Conservation (phyloP, 2,797 vertebrate species). For the Dryobates pubescens region DNA sequence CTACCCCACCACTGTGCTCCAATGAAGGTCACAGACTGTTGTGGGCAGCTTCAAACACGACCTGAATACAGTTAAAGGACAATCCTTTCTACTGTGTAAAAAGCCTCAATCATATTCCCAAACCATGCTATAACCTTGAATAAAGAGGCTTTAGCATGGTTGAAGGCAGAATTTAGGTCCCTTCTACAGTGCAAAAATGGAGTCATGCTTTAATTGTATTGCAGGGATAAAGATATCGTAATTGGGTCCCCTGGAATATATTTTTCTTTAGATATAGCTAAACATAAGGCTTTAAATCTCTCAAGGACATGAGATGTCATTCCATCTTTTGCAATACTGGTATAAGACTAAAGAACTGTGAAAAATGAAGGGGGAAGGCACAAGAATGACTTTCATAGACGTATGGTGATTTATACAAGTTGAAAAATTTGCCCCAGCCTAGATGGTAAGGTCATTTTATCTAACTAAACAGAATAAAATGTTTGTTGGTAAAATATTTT, state of each 20-base stretch:
- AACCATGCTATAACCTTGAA: slow-evolving; percentile 51
- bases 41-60: not conserved
- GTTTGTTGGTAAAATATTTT: not conserved
- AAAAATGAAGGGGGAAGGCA: not conserved
- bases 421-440: not conserved
- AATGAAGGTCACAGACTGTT: slow-evolving; percentile 12
- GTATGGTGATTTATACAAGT: not conserved
- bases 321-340: not conserved
- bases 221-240: slow-evolving; percentile 43
- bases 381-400: not conserved
- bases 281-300: slow-evolving; percentile 14
- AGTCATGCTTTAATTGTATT: slow-evolving; percentile 55
- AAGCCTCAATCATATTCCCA: slow-evolving; percentile 45
- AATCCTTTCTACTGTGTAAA: slow-evolving; percentile 30
- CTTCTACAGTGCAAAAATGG: not conserved
- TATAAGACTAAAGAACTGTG: slow-evolving; percentile 7
- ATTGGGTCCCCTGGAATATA: slow-evolving; percentile 24
- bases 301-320: slow-evolving; percentile 20
- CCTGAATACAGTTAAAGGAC: slow-evolving; percentile 26
- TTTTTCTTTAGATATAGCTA: slow-evolving; percentile 49
- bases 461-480: not conserved
- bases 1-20: not conserved
- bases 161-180: slow-evolving; percentile 41
- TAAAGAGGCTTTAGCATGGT: slow-evolving; percentile 54
- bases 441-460: not conserved